Base-by-base conservation (phyloP, 2,797 vertebrate genomes). In the Apogon hyalosoma region DNA sequence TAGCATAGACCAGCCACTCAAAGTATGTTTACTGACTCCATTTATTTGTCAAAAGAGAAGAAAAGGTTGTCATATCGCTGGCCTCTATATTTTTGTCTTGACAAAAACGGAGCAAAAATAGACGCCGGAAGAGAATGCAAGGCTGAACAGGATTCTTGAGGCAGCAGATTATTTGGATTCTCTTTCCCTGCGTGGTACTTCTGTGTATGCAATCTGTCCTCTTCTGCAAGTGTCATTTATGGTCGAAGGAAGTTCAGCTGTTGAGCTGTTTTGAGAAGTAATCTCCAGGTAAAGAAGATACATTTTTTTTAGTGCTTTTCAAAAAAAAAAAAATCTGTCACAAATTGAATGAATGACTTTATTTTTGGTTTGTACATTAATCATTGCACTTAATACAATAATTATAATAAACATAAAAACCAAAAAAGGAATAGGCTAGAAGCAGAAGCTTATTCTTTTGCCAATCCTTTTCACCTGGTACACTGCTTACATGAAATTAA, bases 101-200 rank as follows among this genome's bases (percentile, higher is more conserved):
- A 94, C 91, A 94, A 90, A 90, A 88, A 83, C 86, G 67, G 89
- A 93, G 66, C 80, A 16, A 54, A 48, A 65, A 58, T 47, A 79
- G 61, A 84, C 3, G 40, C 50, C 56, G 41, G 61, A 51, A 45
- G 53, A 59, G 58, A 64, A 9, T 33, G 15, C 46, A 40, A 5
- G 45, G 69, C n/a, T 65, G 48, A 79, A 62, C 47, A 45, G 10
- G 74, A 58, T 78, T 69, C 57, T 67, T 63, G 68, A 72, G 58
- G 59, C 53, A 36, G 38, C 45, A 51, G 28, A 45, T 73, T 79
- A 83, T 66, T 87, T 52, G 51, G 84, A 41, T 64, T 54, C 61
- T 67, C 57, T 80, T 72, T 87, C 87, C 85, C 89, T 54, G 69
- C 60, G 66, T 51, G 19, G 63, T 38, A 28, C 62, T 50, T 67